Percentiles rank a stretch among this genome's conserved stretches.
Evolutionary conservation across 30 jellyfish, hydroid and myxozoan species (phyloP).

Genomic region (Pelagia noctiluca): DNA sequence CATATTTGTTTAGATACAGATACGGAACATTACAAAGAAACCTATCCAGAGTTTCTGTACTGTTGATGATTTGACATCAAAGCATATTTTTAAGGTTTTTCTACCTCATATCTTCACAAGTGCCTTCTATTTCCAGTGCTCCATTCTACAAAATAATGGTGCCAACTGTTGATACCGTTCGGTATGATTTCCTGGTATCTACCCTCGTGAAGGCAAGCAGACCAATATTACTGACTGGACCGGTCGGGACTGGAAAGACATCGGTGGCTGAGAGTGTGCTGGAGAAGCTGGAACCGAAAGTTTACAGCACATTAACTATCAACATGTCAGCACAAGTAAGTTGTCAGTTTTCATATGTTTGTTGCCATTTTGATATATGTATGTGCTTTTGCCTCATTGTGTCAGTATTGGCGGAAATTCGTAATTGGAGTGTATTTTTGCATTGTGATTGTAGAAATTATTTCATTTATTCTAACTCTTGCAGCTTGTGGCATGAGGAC

Average conservation of each 20-base stretch:
- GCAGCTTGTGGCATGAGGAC: no score
- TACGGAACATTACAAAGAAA: no score
- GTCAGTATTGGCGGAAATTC: no score
- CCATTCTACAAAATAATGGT: constrained; percentile 95
- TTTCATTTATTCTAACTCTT: no score
- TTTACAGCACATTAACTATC: constrained; percentile 86
- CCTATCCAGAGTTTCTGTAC: no score
- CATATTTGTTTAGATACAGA: no score
- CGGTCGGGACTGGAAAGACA: constrained; percentile 99
- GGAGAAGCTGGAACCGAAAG: constrained; percentile 73
- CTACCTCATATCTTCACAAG: no score
- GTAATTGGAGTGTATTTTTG: no score
- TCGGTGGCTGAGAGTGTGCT: constrained; percentile 94
- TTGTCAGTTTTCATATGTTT: background rate
- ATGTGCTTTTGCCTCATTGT: background rate
- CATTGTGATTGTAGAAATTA: no score
- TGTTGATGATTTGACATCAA: no score
- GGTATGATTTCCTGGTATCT: constrained; percentile 86
- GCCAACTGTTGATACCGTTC: constrained; percentile 97
- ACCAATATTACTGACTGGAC: constrained; percentile 96
- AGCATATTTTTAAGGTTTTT: no score
- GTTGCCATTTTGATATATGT: background rate
- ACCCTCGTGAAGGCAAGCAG: constrained; percentile 79
- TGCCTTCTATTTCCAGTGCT: constrained; percentile 64
- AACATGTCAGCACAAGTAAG: constrained; percentile 98